Conservation (phyloP, 2,113 vertebrate genomes). For the Psittacara wagleri region DNA sequence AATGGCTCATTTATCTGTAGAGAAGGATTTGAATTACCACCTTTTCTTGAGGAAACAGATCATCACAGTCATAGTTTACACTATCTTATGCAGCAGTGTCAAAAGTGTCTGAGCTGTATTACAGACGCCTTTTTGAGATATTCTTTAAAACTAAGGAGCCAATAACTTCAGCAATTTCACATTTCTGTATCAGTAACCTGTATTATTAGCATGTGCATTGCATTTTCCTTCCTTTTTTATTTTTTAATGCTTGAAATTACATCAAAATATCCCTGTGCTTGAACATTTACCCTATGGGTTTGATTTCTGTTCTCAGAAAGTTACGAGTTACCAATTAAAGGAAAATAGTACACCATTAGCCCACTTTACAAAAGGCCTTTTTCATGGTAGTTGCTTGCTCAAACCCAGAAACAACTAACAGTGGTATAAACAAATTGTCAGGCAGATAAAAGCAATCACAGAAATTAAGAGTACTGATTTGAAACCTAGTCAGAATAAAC, state of each 20-base stretch:
- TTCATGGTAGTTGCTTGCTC: neutral
- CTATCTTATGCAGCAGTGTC: rapidly evolving
- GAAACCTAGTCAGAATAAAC: neutral
- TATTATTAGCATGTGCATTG: neutral
- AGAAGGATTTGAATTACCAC: neutral
- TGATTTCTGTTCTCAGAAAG: neutral
- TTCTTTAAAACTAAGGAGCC: neutral
- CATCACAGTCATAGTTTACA: neutral
- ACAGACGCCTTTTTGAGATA: neutral
- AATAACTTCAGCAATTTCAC: neutral
- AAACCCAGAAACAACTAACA: neutral
- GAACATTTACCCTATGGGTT: neutral
- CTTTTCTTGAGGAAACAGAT: neutral
- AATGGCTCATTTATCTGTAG: neutral
- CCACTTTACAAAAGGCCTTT: neutral
- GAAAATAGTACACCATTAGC: neutral
- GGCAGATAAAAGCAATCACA: neutral
- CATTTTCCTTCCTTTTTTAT: neutral
- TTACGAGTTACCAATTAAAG: neutral
- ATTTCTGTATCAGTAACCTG: neutral
- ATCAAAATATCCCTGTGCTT: neutral
- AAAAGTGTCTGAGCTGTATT: neutral
- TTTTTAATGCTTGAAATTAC: neutral
- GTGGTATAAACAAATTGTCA: neutral
- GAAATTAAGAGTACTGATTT: neutral